These are phyloP conservation scores for Dastarcus helophoroides DNA, from an alignment of 2,888 invertebrate genomes.

Conservation along the genomic window DNA sequence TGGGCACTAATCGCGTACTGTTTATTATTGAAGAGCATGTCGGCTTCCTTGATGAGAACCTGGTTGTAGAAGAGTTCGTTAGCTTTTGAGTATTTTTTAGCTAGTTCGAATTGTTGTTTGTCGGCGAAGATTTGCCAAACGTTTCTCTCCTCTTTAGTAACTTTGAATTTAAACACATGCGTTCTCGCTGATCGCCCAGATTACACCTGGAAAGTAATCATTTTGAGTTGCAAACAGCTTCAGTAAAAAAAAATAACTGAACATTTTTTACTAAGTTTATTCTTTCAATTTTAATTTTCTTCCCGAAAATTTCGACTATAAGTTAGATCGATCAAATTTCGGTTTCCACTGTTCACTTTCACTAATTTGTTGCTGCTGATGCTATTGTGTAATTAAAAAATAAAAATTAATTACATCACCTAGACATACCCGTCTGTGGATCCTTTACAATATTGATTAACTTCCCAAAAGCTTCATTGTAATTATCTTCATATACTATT, in stretches of 20 bases:
- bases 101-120: slow-evolving; percentile 73
- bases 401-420: too few species aligned
- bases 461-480: slow-evolving; percentile 68
- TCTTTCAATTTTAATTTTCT: too few species aligned
- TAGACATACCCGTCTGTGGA: slow-evolving; percentile 44
- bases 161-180: slow-evolving; percentile 76
- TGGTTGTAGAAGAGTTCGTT: slow-evolving; percentile 73
- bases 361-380: too few species aligned
- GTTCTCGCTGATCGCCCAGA: slow-evolving; percentile 81
- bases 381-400: too few species aligned
- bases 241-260: too few species aligned
- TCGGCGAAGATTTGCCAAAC: slow-evolving; percentile 84
- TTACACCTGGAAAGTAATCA: too few species aligned
- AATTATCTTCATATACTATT: slow-evolving; percentile 74
- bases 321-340: too few species aligned
- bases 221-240: too few species aligned
- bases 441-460: slow-evolving; percentile 74
- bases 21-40: slow-evolving; percentile 65
- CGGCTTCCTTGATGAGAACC: slow-evolving; percentile 80
- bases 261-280: too few species aligned
- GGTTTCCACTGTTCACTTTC: too few species aligned
- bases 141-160: slow-evolving; percentile 73
- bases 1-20: slow-evolving; percentile 75
- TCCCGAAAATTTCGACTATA: too few species aligned
- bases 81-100: slow-evolving; percentile 71